Evolutionary conservation across 2,888 invertebrate species (phyloP), one percentile per base, ranked within the genome.

Genomic region (Achlya flavicornis): DNA sequence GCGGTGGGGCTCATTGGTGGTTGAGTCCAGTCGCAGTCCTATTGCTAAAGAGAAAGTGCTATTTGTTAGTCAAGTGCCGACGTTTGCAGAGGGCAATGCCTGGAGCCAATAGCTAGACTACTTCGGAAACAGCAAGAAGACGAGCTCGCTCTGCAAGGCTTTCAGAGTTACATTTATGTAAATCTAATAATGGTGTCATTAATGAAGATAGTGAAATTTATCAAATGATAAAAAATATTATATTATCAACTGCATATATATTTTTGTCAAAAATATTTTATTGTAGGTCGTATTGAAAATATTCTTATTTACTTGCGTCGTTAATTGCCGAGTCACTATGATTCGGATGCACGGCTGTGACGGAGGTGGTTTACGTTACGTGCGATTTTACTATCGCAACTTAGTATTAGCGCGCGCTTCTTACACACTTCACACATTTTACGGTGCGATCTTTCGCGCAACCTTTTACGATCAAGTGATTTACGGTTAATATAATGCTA

Each of bases 281-380:
- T 33, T 58, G n/a, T n/a, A 4, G 58, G 58, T 58, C 33, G n/a
- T 14, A 33, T 58, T 58, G 14, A 35, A 33, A 58, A 35, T 58
- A 35, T 58, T 58, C 14, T 58, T 10, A 58, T 14, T 32, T 58
- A 10, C 19, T 53, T 53, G 10, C 53, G 33, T 58, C n/a, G 35
- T 59, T 35, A 19, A 59, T 35, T 41, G 83, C 73, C 65, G 74
- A 83, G 78, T 85, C 85, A 85, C 69, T 72, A 71, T 80, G 78
- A 83, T 65, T 71, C 68, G 66, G 64, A 64, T 35, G 62, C 59
- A 63, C 60, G 57, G 53, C 63, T 53, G 64, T 65, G 53, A 61
- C 61, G 58, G 60, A 16, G 53, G 35, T 61, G 59, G 48, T 26
- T 26, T 26, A 48, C 57, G 16, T 14, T 43, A 66, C 19, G 68